These are phyloP conservation scores for Nyctalus aviator DNA, from an alignment of 2,797 vertebrate species.

Conservation along the genomic window DNA sequence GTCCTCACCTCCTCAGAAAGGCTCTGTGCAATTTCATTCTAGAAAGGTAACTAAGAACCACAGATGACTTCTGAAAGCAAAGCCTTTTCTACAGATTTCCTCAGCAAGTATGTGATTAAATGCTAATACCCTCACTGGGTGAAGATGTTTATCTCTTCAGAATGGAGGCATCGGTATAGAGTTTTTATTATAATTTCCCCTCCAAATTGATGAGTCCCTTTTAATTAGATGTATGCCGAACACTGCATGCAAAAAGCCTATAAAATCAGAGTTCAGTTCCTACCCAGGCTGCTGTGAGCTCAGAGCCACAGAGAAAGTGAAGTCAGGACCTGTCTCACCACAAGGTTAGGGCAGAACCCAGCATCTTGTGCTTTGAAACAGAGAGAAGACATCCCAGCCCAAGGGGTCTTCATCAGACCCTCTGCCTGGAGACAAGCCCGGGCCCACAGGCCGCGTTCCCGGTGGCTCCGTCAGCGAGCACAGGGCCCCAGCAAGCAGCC, in stretches of 20 bases:
- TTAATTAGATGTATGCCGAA: conserved; percentile 84
- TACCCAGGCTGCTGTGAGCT: conserved; percentile 58
- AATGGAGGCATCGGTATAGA: background rate
- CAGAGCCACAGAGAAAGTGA: background rate
- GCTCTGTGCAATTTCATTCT: accelerated
- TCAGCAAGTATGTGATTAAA: background rate
- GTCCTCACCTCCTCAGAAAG: background rate
- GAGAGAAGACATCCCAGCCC: background rate
- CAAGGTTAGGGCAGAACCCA: conserved; percentile 38
- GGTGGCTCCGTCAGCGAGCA: conserved; percentile 82
- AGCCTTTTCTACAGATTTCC: background rate
- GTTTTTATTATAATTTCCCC: conserved; percentile 30
- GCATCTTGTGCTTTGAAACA: background rate
- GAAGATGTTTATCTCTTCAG: conserved; percentile 57
- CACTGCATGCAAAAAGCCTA: conserved; percentile 78
- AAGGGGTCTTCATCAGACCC: background rate
- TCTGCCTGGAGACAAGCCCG: background rate
- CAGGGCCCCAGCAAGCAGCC: conserved; percentile 85
- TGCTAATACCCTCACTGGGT: background rate
- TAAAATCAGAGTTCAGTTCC: conserved; percentile 81
- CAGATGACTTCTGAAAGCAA: background rate
- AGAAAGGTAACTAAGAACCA: background rate
- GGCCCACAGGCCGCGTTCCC: conserved; percentile 44
- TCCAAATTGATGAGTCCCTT: conserved; percentile 82
- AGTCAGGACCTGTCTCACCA: conserved; percentile 13